A percentile compares a stretch with the other conserved stretches of the same genome.
Conservation (phyloP, 2,888 invertebrate genomes). For the Lysandra coridon region DNA sequence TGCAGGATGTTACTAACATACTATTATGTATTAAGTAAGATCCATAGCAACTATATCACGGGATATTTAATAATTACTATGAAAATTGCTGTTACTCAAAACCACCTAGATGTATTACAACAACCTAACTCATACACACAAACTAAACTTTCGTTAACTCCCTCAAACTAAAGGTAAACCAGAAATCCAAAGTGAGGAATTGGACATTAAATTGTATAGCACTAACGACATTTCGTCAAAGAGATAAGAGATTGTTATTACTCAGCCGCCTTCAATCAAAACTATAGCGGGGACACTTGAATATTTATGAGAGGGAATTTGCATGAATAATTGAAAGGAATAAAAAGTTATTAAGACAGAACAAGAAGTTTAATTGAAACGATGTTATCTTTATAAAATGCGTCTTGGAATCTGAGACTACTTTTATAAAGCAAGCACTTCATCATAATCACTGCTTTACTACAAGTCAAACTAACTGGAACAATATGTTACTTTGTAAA, state of each 20-base stretch:
- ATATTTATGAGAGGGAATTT: constrained; percentile 67
- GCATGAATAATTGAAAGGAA: constrained; percentile 70
- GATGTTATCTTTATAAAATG: constrained; percentile 48
- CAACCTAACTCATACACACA: too few relatives aligned
- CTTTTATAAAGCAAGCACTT: constrained; percentile 11
- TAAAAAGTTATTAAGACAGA: constrained; percentile 60
- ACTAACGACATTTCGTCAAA: constrained; percentile 23
- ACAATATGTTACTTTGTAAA: too few relatives aligned
- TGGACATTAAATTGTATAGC: neutral
- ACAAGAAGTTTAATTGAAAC: constrained; percentile 63
- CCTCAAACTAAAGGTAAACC: neutral
- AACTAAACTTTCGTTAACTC: too few relatives aligned
- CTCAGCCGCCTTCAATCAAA: constrained; percentile 41
- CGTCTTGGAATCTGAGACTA: neutral
- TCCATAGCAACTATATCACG: neutral
- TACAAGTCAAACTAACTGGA: neutral
- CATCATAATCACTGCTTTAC: neutral
- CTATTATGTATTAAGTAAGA: neutral
- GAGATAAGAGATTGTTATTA: constrained; percentile 33
- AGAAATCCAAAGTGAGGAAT: neutral
- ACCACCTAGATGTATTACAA: neutral
- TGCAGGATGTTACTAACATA: neutral
- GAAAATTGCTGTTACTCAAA: neutral
- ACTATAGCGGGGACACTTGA: constrained; percentile 51
- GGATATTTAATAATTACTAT: neutral